A percentile compares a stretch with the other conserved stretches of the same genome.
These are phyloP conservation scores for Ammodytes marinus DNA, from an alignment of 2,113 vertebrate species.

Conservation along the genomic window DNA sequence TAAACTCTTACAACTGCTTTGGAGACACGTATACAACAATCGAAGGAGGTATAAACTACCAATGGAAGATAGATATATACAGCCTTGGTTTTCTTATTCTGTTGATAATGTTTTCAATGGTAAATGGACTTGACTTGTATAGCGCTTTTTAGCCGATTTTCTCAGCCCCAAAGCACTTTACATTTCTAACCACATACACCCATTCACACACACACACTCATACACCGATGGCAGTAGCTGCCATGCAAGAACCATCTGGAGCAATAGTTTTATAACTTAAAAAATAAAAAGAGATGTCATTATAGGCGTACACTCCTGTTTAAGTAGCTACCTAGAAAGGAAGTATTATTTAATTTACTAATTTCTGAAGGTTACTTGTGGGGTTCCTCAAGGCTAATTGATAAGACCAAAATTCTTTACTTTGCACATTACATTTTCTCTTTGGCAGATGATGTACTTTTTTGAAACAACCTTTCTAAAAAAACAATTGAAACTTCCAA, in stretches of 20 bases:
- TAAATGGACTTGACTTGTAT: too few species aligned
- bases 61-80: not conserved
- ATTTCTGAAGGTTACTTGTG: not conserved
- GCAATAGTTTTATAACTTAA: too few species aligned
- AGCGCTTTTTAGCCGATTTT: too few species aligned
- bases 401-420: not conserved
- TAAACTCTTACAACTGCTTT: not conserved
- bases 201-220: too few species aligned
- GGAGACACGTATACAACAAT: not conserved
- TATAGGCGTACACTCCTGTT: not conserved
- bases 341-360: not conserved
- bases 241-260: too few species aligned
- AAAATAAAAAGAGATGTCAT: rapidly evolving
- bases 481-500: too few species aligned
- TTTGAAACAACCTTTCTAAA: too few species aligned
- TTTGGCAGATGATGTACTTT: too few species aligned
- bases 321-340: not conserved
- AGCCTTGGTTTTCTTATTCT: not conserved
- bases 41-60: not conserved
- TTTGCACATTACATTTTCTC: too few species aligned
- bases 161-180: too few species aligned
- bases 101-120: not conserved
- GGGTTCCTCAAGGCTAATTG: not conserved
- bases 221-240: too few species aligned
- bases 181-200: too few species aligned